Evolutionary conservation across 2,113 vertebrate species (phyloP).

Genomic region (Indri indri): DNA sequence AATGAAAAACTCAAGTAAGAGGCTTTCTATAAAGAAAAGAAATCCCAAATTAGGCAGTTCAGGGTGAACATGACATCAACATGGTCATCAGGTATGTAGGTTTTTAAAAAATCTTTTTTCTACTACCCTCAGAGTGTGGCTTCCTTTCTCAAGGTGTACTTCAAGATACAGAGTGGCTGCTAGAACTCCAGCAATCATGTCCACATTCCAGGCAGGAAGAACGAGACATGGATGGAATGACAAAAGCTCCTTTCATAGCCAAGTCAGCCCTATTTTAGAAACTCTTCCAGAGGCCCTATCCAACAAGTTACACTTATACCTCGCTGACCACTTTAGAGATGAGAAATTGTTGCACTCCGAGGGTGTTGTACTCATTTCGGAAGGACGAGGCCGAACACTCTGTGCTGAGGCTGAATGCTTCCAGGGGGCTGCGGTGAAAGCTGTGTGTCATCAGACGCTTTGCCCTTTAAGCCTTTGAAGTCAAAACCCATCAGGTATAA

Average conservation of each 20-base stretch:
- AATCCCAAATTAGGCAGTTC: neutral
- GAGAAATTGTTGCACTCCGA: neutral
- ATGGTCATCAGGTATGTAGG: neutral
- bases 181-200: neutral
- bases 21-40: neutral
- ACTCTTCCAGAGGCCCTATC: neutral
- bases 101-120: neutral
- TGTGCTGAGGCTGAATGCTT: neutral
- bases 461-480: neutral
- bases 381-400: neutral
- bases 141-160: neutral
- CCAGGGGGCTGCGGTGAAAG: neutral
- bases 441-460: neutral
- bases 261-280: neutral
- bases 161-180: neutral
- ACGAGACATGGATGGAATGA: neutral
- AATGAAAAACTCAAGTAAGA: neutral
- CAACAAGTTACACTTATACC: neutral
- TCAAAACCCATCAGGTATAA: neutral
- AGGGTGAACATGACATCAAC: neutral
- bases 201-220: neutral
- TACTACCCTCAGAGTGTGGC: neutral
- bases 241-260: neutral
- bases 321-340: neutral
- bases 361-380: accelerated